Percentiles rank a stretch among this genome's conserved stretches.
Evolutionary conservation across 2,113 vertebrate genomes (phyloP).

Genomic region (Nestor notabilis): DNA sequence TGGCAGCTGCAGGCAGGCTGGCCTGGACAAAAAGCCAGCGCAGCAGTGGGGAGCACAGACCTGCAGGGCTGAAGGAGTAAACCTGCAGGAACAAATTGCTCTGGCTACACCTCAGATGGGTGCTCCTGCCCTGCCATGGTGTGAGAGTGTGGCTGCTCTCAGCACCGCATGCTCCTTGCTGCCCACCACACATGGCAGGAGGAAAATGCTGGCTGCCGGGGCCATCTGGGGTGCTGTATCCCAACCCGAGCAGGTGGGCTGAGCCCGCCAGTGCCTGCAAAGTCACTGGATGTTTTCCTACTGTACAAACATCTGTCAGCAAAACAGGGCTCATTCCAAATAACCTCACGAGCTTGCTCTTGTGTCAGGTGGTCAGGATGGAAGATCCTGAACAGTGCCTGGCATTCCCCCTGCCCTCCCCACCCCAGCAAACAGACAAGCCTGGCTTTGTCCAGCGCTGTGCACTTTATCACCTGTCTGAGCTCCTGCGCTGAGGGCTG

Average conservation of each 20-base stretch:
- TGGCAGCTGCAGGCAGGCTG: not conserved
- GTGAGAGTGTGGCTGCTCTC: rapidly evolving
- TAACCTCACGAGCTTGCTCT: not conserved
- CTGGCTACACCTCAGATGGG: not conserved
- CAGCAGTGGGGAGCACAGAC: not conserved
- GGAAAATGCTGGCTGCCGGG: rapidly evolving
- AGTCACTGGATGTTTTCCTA: not conserved
- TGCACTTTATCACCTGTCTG: rapidly evolving
- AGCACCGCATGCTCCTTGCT: not conserved
- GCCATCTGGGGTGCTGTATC: not conserved
- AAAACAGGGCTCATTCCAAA: rapidly evolving
- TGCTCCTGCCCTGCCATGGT: rapidly evolving
- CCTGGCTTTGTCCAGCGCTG: not conserved
- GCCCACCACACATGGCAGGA: not conserved
- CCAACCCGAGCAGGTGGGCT: rapidly evolving
- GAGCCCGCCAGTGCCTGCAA: not conserved
- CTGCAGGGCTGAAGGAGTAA: not conserved
- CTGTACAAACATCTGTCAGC: rapidly evolving
- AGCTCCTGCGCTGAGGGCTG: not conserved
- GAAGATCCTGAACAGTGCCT: rapidly evolving
- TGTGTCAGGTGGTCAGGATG: rapidly evolving
- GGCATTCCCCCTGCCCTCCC: not conserved
- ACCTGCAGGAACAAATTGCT: not conserved
- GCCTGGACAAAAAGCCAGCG: not conserved
- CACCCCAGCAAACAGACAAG: not conserved